Base-by-base conservation (phyloP, 2,113 vertebrate genomes). In the Bungarus multicinctus region DNA sequence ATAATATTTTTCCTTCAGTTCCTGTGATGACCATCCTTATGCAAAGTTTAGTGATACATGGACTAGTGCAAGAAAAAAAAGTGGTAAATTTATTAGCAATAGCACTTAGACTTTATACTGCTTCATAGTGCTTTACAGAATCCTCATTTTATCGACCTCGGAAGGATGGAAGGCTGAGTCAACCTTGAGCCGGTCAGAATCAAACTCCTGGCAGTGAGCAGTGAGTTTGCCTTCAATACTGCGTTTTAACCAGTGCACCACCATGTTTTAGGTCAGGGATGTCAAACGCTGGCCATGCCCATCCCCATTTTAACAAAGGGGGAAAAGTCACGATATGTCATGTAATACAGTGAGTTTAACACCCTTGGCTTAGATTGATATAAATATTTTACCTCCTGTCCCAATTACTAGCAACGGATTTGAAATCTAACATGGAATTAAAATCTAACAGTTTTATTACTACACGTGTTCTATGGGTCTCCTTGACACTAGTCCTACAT, bases 1-100 rank as follows among this genome's bases (percentile, higher is more conserved):
- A 89, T 92, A 43, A 10, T 85, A 89, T 92, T 85, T 50, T 25
- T 23, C 20, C 88, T 27, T n/a, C 52, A 54, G 34, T 57, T 89
- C 88, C 53, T 52, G n/a, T 85, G 27, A 89, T 74, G 53, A 89
- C 14, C 27, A 92, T 89, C 69, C 30, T 92, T 85, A 89, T 85
- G 53, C 87, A 92, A 57, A 57, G 53, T 81, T 18, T 22, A 55
- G 9, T 27, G 47, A 20, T 10, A 43, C 25, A 57, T 53, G 39
- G 39, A 50, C 2, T 45, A 85, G 69, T 57, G 27, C 85, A 85
- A 30, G 69, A 12, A 7, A 14, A 89, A 92, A 85, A 22, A 85
- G 3, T 47, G 16, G 53, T 45, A 27, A 34, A 47, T 89, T 64
- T 50, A 85, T 85, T 58, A n/a, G 12, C 30, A 69, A 69, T 69